Evolutionary conservation across 1,140 invertebrate genomes (phyloP), one percentile per base, ranked within the genome.

Genomic region (Drosophila aff.): DNA sequence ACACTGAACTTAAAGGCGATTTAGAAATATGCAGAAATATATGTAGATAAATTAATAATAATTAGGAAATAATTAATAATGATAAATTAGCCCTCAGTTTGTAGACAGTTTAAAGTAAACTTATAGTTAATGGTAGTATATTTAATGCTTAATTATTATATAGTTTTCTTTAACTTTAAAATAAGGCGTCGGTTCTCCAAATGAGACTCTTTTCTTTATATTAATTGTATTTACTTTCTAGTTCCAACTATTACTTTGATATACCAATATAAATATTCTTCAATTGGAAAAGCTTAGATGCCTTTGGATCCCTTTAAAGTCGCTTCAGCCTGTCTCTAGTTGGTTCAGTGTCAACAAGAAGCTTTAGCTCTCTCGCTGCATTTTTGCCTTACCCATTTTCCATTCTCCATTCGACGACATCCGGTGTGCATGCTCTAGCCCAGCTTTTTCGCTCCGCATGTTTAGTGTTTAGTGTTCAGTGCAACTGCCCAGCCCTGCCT

Each of bases 261-360:
- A 26, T 4, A 15, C 5, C 21, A 23, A 7, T 15, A 53, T 11
- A 52, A 31, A 13, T n/a, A 13, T 9, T 9, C 13, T 5, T 13
- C 8, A 28, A 4, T 50, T n/a, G 26, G 16, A 6, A 52, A 13
- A 13, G 31, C 3, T 52, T 52, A 11, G 16, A 50, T 10, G 4
- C 2, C 4, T 15, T 10, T 31, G 4, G 10, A n/a, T n/a, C 10
- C 9, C 26, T 0, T 18, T 11, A 31, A 52, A 33, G 15, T 50
- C 10, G 5, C 11, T 15, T 16, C 38, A 23, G 23, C 41, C 15
- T 10, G 10, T 47, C 28, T 36, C 16, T 11, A 7, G 18, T 44
- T 62, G 40, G 63, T 66, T 63, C 63, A 66, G 63, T 66, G 63
- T 66, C 58, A 63, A 18, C 5, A 18, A 4, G 1, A 31, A 65